Base-by-base conservation (phyloP, 2,888 invertebrate species). In the Pyrrhosoma nymphula region DNA sequence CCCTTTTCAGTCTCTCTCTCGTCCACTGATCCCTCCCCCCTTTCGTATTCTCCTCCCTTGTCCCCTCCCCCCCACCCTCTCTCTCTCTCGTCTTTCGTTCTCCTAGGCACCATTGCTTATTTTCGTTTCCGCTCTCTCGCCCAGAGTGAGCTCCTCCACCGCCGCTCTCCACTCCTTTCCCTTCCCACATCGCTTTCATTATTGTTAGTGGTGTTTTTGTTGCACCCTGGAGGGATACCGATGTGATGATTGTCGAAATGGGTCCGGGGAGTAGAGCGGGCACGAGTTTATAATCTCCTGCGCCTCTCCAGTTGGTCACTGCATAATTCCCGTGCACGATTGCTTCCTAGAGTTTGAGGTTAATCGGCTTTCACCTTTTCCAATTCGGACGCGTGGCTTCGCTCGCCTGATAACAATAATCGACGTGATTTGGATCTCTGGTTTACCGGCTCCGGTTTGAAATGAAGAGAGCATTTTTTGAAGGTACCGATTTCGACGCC, bases 201-300 rank as follows among this genome's bases (percentile, higher is more conserved):
- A 82, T 35, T 82, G 82, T 82, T 35, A 16, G 82, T 18, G 35
- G 82, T 30, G 30, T 35, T 60, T 60, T 20, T 30, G 82, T 82
- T 14, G 35, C 16, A 82, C 82, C 82, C 82, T 35, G 14, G 82
- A 69, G 82, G 18, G 82, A 82, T 14, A 35, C 26, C 16, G 82
- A 14, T 82, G 30, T 35, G 82, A 82, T 82, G 82, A 82, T 82
- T 82, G 82, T 30, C 82, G 82, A 82, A 82, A 82, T 82, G 82
- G 82, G 82, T 30, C 35, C n/a, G 60, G 8, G 47, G 60, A 35
- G 82, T 14, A 82, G 35, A 14, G 75, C n/a, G 2, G 30, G 12
- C 12, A 18, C 75, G 75, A 23, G 82, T 82, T 69, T 35, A 82
- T 82, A 82, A 82, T 82, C 82, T 82, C 35, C 23, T 0, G 26